Evolutionary conservation across 2,113 vertebrate genomes (phyloP).

Genomic region (Rattus norvegicus): DNA sequence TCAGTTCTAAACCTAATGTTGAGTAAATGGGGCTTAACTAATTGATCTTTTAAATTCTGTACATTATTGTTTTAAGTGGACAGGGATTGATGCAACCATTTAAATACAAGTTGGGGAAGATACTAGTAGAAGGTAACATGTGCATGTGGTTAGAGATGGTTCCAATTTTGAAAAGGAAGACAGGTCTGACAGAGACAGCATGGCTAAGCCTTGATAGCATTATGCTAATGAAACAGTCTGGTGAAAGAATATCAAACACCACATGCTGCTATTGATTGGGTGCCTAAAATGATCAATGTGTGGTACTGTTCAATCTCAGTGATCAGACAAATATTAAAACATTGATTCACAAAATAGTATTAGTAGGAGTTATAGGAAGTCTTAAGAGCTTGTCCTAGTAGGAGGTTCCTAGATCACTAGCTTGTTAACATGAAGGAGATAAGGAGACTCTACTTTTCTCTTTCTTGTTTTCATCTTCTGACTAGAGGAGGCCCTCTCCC

Average conservation of each 20-base stretch:
- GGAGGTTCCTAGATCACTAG: too few species aligned
- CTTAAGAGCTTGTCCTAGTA: not conserved
- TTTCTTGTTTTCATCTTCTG: not conserved
- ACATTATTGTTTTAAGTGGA: not conserved
- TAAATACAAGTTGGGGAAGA: not conserved
- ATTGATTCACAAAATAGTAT: not conserved
- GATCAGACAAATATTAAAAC: not conserved
- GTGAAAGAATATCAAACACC: not conserved
- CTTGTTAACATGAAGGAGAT: not conserved
- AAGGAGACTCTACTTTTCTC: not conserved
- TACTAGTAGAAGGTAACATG: not conserved
- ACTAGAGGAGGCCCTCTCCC: not conserved
- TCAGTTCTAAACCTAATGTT: not conserved
- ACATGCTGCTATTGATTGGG: not conserved
- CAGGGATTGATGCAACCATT: not conserved
- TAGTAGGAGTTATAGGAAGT: too few species aligned
- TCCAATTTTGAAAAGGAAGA: not conserved
- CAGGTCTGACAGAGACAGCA: not conserved
- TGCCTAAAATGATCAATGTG: not conserved
- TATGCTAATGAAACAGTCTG: not conserved
- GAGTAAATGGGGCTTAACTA: not conserved
- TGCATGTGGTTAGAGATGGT: not conserved
- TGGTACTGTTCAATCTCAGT: too few species aligned
- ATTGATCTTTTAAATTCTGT: too few species aligned
- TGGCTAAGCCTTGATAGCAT: not conserved